phyloP scores from a whole-genome alignment of 2,797 vertebrate species.

The Corythornis leucogaster region DNA sequence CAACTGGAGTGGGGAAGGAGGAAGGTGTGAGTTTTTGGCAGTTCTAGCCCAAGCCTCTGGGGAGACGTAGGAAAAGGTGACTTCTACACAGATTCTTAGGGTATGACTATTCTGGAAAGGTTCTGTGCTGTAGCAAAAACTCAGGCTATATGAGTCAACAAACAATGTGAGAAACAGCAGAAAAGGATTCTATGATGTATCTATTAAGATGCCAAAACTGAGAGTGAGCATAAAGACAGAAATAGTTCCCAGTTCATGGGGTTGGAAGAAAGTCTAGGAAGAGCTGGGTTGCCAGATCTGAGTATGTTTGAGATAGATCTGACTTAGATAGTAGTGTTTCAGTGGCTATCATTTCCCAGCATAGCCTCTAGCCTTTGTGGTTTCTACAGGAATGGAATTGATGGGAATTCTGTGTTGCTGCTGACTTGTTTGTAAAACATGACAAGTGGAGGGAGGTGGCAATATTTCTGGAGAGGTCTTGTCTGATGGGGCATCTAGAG shows the following conservation, averaged over 20 bases:
- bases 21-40: neutral
- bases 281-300: neutral
- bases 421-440: neutral
- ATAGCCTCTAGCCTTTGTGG: neutral
- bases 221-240: neutral
- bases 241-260: neutral
- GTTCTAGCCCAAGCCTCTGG: neutral
- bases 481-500: neutral
- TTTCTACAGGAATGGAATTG: neutral
- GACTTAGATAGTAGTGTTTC: neutral
- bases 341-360: neutral
- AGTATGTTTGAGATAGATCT: neutral
- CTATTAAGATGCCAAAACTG: neutral
- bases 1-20: neutral
- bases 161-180: neutral
- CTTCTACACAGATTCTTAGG: neutral
- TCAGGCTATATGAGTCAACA: neutral
- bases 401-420: neutral
- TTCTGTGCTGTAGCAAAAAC: neutral
- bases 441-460: neutral
- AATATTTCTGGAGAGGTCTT: neutral
- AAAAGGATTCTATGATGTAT: neutral
- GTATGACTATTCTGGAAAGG: neutral
- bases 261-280: neutral
- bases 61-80: neutral